These are phyloP conservation scores for Drosophila sordidula DNA, from an alignment of 2,888 invertebrate species.

Conservation along the genomic window DNA sequence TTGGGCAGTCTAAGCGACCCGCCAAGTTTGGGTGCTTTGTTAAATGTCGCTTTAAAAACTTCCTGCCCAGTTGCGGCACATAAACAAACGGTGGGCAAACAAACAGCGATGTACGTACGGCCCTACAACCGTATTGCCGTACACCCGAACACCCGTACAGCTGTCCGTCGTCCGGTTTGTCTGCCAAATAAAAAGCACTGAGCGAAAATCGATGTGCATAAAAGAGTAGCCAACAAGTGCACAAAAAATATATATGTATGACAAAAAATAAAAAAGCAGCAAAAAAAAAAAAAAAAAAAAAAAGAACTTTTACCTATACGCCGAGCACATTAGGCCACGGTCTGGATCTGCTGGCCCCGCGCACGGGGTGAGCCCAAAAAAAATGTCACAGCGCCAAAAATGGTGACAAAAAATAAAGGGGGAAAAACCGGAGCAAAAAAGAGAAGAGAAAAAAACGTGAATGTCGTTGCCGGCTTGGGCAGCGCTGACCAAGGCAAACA, in stretches of 20 bases:
- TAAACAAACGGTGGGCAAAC: slow-evolving; percentile 74
- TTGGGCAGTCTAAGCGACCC: slow-evolving; percentile 18
- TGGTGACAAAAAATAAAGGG: slow-evolving; percentile 31
- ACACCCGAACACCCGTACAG: slow-evolving; percentile 4
- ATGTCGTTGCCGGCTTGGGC: slow-evolving; percentile 24
- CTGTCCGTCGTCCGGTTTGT: slow-evolving; percentile 40
- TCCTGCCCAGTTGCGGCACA: slow-evolving; percentile 72
- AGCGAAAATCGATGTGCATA: slow-evolving; percentile 81
- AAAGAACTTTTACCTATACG: slow-evolving; percentile 18
- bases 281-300: neutral
- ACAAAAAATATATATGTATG: slow-evolving; percentile 24
- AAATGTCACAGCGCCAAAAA: slow-evolving; percentile 61
- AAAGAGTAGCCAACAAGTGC: slow-evolving; percentile 79
- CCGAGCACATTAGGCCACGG: slow-evolving; percentile 51
- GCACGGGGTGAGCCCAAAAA: slow-evolving; percentile 16
- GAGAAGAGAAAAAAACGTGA: slow-evolving; percentile 20
- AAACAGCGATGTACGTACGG: slow-evolving; percentile 18
- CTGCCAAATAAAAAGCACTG: slow-evolving; percentile 79
- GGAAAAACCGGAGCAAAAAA: neutral
- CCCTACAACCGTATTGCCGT: too few species aligned
- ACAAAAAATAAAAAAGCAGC: neutral
- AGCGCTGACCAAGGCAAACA: slow-evolving; percentile 73
- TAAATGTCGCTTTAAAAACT: slow-evolving; percentile 73
- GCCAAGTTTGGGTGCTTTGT: slow-evolving; percentile 49
- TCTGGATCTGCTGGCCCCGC: slow-evolving; percentile 21